A percentile compares a stretch with the other conserved stretches of the same genome.
These are phyloP conservation scores for Drosophila lacertosa DNA, from an alignment of 1,140 invertebrate species.

Conservation along the genomic window DNA sequence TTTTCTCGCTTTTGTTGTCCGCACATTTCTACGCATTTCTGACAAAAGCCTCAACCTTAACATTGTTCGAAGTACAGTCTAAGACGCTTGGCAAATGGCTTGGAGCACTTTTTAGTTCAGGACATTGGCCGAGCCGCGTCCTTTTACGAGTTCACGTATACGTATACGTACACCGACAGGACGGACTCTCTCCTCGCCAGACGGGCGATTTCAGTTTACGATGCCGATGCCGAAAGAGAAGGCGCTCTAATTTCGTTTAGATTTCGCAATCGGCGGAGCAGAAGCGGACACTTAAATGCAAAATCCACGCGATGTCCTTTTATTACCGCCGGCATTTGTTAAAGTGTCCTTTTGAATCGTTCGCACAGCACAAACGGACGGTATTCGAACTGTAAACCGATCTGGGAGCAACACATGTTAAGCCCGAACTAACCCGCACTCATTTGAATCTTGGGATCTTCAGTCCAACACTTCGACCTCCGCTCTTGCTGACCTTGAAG, in stretches of 20 bases:
- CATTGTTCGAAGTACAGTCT: conserved; percentile 66
- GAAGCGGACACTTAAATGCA: conserved; percentile 45
- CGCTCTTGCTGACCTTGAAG: conserved; percentile 55
- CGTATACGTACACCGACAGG: conserved; percentile 59
- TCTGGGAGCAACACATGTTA: conserved; percentile 57
- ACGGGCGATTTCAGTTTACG: conserved; percentile 68
- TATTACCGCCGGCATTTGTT: conserved; percentile 48
- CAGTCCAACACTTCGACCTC: conserved; percentile 4
- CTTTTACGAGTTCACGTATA: conserved; percentile 76
- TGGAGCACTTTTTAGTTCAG: conserved; percentile 34
- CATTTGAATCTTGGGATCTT: conserved; percentile 55
- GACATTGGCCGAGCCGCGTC: conserved; percentile 15
- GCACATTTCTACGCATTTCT: conserved; percentile 67
- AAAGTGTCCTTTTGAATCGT: conserved; percentile 28
- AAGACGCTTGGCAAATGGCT: conserved; percentile 11
- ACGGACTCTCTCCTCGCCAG: too few species aligned
- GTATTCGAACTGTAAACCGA: conserved; percentile 6
- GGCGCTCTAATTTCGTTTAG: conserved; percentile 70
- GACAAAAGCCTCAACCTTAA: conserved; percentile 55
- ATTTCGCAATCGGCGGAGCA: conserved; percentile 64
- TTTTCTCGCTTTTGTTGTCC: conserved; percentile 31
- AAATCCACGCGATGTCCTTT: conserved; percentile 35
- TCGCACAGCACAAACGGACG: too few species aligned
- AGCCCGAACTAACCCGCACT: conserved; percentile 53
- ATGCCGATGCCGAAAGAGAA: too few species aligned